Evolutionary conservation across 2,113 vertebrate species (phyloP), one percentile per base, ranked within the genome.

Genomic region (Porphyrio hochstetteri): DNA sequence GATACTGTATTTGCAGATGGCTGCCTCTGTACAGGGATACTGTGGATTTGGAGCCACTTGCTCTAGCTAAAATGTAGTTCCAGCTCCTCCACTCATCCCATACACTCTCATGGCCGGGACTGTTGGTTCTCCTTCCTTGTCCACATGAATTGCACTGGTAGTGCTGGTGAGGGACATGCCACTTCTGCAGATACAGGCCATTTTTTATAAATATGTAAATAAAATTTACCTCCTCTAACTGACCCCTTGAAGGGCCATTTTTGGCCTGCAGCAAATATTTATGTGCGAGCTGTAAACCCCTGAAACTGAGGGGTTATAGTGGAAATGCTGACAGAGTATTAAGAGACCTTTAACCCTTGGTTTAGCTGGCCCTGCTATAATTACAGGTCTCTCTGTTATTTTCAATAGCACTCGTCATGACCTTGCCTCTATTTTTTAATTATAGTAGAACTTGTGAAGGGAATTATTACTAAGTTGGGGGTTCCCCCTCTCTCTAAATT

Each of bases 181-280:
- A 5, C 13, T 88, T 82, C 46, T 92, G 74, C 1, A 13, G 25
- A 92, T 48, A 74, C 63, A 50, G 59, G 50, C 33, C 75, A 13
- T 59, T 88, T 96, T 93, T 89, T 86, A 90, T 50, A 89, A 92
- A 97, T 91, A 96, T 82, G 74, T 91, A 93, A 96, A 96, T 87
- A 92, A 95, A 98, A 97, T 95, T 97, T 93, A 95, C 63, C 76
- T 96, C 84, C 89, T 82, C 86, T 79, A 65, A 36, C 91, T 97
- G 92, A 97, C 82, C 97, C 57, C 82, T 96, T 9, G 1, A 90
- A 93, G 75, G 91, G 79, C 80, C 81, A 71, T 76, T 93, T 97
- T 96, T 93, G 88, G 90, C 96, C 93, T 98, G 97, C 97, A 96
- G 95, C 96, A 96, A 97, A 97, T 97, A 97, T 97, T 97, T 97